These are phyloP conservation scores for Tigriopus californicus DNA, from an alignment of 2,888 invertebrate genomes.

Conservation along the genomic window DNA sequence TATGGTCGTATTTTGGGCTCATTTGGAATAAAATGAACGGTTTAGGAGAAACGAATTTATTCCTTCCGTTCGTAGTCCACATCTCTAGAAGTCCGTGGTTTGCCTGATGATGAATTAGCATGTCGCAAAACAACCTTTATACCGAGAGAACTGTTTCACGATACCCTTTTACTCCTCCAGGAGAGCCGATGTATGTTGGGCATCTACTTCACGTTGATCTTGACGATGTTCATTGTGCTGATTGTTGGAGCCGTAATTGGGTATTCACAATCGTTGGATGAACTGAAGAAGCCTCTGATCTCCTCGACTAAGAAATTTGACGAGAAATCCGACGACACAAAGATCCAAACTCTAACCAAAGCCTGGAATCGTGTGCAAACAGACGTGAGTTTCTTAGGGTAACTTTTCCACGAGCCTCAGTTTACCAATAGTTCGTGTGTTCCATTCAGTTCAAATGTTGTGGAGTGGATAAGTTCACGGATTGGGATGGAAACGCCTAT, in stretches of 20 bases:
- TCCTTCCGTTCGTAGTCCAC: too few relatives aligned
- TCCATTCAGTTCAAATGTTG: neutral
- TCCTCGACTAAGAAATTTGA: neutral
- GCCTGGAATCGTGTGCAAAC: neutral
- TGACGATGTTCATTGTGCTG: neutral
- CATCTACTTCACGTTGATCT: neutral
- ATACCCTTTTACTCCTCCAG: neutral
- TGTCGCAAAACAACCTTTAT: neutral
- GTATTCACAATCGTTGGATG: neutral
- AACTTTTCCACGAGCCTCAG: too few relatives aligned
- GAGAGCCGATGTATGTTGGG: constrained; percentile 2
- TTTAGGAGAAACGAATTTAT: too few relatives aligned
- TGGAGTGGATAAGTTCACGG: neutral
- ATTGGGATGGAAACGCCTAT: neutral
- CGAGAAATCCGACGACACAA: neutral
- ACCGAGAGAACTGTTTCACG: neutral
- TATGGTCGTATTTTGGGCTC: too few relatives aligned
- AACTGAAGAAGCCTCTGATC: neutral
- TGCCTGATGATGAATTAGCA: too few relatives aligned
- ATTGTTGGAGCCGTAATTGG: constrained; percentile 8
- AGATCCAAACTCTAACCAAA: neutral
- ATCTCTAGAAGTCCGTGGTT: too few relatives aligned
- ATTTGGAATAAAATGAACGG: too few relatives aligned
- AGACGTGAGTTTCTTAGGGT: neutral
- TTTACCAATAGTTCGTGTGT: too few relatives aligned